These are phyloP conservation scores for Himalopsyche tibetana DNA, from an alignment of 2,888 invertebrate species.

Conservation along the genomic window DNA sequence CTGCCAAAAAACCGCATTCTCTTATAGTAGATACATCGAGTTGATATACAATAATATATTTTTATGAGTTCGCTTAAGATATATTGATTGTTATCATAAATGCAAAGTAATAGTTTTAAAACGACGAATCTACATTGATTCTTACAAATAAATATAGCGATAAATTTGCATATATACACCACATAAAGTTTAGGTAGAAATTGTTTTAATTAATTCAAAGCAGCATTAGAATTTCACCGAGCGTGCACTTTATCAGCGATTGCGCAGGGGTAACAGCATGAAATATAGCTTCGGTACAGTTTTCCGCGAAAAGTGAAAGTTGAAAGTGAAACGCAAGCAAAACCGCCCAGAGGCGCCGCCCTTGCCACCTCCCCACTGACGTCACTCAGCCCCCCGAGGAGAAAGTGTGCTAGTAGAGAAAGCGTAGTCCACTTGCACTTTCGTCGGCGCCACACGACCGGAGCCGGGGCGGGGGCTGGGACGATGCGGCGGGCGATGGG, in stretches of 20 bases:
- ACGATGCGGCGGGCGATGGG: constrained; percentile 47
- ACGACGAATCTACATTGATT: too few species aligned
- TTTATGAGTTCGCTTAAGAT: too few species aligned
- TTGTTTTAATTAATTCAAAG: too few species aligned
- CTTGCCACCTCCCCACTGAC: constrained; percentile 42
- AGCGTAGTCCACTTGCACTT: constrained; percentile 65
- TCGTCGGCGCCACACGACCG: constrained; percentile 57
- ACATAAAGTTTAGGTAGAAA: too few species aligned
- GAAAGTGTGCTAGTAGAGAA: constrained; percentile 66
- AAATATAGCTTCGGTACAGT: background rate
- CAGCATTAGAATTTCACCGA: too few species aligned
- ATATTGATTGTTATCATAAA: too few species aligned
- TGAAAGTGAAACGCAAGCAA: constrained; percentile 59
- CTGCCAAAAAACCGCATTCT: too few species aligned
- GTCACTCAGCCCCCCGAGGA: constrained; percentile 38
- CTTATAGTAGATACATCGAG: too few species aligned
- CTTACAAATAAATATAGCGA: too few species aligned
- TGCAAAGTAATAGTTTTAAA: too few species aligned
- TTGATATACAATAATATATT: too few species aligned
- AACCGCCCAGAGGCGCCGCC: constrained; percentile 52
- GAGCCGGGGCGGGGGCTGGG: constrained; percentile 47
- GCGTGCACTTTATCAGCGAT: constrained; percentile 23
- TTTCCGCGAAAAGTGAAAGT: constrained; percentile 29
- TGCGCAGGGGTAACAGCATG: background rate
- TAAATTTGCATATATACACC: too few species aligned